Conservation (phyloP, 2,113 vertebrate species). For the Etheostoma cragini region DNA sequence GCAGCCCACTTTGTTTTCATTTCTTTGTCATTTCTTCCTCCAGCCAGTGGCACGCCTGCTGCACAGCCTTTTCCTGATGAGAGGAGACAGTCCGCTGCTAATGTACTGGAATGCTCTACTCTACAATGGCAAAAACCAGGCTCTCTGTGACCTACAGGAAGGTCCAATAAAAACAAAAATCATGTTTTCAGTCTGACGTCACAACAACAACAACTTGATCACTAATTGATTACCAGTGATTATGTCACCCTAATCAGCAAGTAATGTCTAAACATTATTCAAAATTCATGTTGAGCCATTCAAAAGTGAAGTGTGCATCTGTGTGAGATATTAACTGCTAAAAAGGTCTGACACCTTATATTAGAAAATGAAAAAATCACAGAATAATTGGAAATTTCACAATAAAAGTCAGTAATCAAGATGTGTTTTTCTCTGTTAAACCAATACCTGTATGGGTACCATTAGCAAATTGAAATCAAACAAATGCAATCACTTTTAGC, state of each 20-base stretch:
- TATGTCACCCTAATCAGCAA: neutral
- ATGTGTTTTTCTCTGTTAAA: neutral
- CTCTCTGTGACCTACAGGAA: constrained; percentile 16
- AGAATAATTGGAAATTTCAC: neutral
- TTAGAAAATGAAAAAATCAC: constrained; percentile 1
- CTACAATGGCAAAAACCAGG: constrained; percentile 29
- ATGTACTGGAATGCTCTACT: constrained; percentile 52
- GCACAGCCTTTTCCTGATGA: constrained; percentile 42
- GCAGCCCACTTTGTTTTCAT: constrained; percentile 47
- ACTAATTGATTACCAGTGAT: constrained; percentile 13
- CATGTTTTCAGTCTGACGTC: neutral
- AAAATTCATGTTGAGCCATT: neutral
- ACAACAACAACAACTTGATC: neutral
- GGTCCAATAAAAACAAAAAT: neutral
- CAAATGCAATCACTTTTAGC: constrained; percentile 8
- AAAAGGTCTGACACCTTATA: neutral
- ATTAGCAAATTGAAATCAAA: neutral
- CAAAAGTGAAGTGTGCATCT: neutral
- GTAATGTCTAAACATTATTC: constrained; percentile 1
- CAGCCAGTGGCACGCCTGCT: neutral
- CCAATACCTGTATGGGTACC: neutral
- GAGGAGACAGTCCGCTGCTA: constrained; percentile 37
- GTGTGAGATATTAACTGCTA: neutral
- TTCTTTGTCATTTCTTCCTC: constrained; percentile 34
- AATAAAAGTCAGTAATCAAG: constrained; percentile 5